Evolutionary conservation across 30 jellyfish, hydroid and myxozoan genomes (phyloP), one percentile per base, ranked within the genome.

Genomic region (Aurelia sp.): DNA sequence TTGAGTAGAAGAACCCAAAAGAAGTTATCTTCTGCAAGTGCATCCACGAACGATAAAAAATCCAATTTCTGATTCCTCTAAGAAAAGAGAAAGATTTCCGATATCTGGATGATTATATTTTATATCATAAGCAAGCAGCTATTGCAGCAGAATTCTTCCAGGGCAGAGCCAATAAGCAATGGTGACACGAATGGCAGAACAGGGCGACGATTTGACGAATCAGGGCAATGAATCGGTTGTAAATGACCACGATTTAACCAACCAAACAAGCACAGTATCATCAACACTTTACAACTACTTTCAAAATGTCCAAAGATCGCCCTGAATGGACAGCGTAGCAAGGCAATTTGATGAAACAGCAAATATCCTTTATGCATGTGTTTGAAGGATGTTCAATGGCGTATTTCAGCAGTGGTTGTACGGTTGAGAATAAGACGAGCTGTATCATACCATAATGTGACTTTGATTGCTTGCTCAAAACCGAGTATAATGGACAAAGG

Each of bases 391-490:
- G 16, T 44, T 44, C 0, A 44, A 44, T 44, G 13, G 0, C 10
- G 55, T 2, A 5, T 44, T 44, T 44, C 55, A 5, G 55, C 15
- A 44, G 55, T 13, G 10, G 55, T 44, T 7, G 55, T 44, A 44
- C 55, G 16, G 55, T 44, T 44, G 55, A 44, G 15, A 44, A 9
- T 44, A 44, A 4, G 55, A 16, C 16, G 10, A 13, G 55, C 55
- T 44, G 55, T 44, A 44, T 44, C 55, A 44, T 44, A 44, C 1
- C 15, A 44, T 16, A 44, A 44, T 44, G 55, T 44, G 55, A n/a
- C 86, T 64, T 82, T 82, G 92, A 52, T 62, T 72, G 93, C 87
- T 57, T 84, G 93, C 87, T 48, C 87, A 73, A 76, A 84, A 76
- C 64, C 86, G 73, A 74, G 82, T 74, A 76, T 72, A 84, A 52